Conservation (phyloP, 2,888 invertebrate species). For the Antheraea yamamai region DNA sequence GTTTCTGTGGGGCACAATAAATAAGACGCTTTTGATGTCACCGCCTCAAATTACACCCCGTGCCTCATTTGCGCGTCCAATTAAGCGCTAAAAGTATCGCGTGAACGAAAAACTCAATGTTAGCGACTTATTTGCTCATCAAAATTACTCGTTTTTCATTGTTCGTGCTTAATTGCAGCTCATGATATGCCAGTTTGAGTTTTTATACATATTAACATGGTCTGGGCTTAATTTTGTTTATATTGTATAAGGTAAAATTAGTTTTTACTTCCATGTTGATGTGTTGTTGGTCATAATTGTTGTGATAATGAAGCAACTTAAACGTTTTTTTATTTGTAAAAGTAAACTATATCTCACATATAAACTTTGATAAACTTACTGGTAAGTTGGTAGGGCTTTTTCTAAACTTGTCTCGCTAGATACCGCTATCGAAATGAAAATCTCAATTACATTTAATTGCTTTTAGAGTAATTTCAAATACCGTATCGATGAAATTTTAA, state of each 20-base stretch:
- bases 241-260: slow-evolving; percentile 16
- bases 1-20: slow-evolving; percentile 51
- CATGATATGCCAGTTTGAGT: slow-evolving; percentile 55
- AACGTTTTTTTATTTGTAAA: background rate
- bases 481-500: no score
- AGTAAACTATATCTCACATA: background rate
- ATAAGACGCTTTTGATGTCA: slow-evolving; percentile 66
- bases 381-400: no score
- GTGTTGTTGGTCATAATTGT: slow-evolving; percentile 8
- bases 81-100: slow-evolving; percentile 74
- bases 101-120: slow-evolving; percentile 54
- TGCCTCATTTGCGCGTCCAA: slow-evolving; percentile 68
- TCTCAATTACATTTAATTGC: no score
- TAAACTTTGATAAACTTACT: background rate
- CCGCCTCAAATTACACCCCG: slow-evolving; percentile 71
- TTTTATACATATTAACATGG: slow-evolving; percentile 36
- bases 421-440: no score
- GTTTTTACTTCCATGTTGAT: background rate
- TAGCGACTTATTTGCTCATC: slow-evolving; percentile 57
- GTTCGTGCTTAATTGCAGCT: slow-evolving; percentile 48
- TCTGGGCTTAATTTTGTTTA: slow-evolving; percentile 11
- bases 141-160: slow-evolving; percentile 70
- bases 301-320: slow-evolving; percentile 20
- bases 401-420: no score
- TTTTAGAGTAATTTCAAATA: no score